These are phyloP conservation scores for Prionailurus bengalensis DNA, from an alignment of 2,113 vertebrate genomes.

Conservation along the genomic window DNA sequence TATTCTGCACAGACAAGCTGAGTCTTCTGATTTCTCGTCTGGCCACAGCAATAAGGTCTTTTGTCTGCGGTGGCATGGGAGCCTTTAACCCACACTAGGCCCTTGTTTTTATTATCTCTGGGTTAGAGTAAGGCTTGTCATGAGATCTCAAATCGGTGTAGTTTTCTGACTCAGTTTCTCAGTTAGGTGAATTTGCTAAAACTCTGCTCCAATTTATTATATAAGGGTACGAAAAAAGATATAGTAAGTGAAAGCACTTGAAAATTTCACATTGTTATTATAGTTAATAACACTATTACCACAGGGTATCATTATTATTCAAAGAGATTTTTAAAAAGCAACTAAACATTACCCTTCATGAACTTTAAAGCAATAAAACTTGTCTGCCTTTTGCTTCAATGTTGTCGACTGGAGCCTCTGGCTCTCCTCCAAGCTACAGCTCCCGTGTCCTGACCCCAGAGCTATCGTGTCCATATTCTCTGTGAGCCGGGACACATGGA, in stretches of 20 bases:
- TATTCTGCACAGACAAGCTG: background rate
- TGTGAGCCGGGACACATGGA: conserved; percentile 7
- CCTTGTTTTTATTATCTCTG: background rate
- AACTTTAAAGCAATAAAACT: conserved; percentile 49
- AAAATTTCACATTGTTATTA: conserved; percentile 10
- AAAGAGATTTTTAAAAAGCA: conserved; percentile 49
- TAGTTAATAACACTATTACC: conserved; percentile 52
- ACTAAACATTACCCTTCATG: conserved; percentile 44
- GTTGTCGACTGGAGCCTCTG: background rate
- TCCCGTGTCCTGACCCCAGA: conserved; percentile 18
- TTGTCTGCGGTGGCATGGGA: background rate
- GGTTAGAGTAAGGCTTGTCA: background rate
- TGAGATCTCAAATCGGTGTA: conserved; percentile 4
- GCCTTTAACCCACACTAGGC: background rate
- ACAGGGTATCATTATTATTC: conserved; percentile 49
- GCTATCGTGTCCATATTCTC: background rate
- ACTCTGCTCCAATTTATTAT: conserved; percentile 17
- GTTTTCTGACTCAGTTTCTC: conserved; percentile 65
- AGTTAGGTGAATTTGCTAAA: conserved; percentile 44
- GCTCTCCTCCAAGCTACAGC: conserved; percentile 44
- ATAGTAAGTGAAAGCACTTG: conserved; percentile 57
- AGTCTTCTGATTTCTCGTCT: background rate
- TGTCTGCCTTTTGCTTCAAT: conserved; percentile 61
- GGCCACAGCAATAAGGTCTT: background rate
- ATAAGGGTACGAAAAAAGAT: conserved; percentile 55